Evolutionary conservation across 2,113 vertebrate species (phyloP).

Genomic region (Pantherophis guttatus): DNA sequence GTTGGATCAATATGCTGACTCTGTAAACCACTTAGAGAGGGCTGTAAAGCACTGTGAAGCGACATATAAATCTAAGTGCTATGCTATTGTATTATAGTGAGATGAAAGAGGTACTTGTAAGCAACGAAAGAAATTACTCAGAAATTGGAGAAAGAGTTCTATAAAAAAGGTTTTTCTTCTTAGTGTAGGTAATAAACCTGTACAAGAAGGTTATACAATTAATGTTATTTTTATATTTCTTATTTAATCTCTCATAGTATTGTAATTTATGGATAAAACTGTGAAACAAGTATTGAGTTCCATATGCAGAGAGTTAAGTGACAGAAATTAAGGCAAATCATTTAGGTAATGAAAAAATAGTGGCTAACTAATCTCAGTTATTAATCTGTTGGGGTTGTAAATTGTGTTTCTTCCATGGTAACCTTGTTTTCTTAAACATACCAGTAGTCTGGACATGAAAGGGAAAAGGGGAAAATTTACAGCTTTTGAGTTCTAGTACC

Average conservation of each 20-base stretch:
- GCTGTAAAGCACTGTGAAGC: not conserved
- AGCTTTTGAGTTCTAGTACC: not conserved
- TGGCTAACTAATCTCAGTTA: not conserved
- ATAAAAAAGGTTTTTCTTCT: conserved; percentile 42
- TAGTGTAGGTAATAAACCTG: conserved; percentile 38
- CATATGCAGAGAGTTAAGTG: not conserved
- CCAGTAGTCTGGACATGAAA: not conserved
- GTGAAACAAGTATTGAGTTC: not conserved
- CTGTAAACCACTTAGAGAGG: not conserved
- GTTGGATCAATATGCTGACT: not conserved
- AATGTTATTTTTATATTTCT: not conserved
- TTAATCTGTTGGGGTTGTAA: not conserved
- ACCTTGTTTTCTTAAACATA: not conserved
- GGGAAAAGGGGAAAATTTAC: not conserved
- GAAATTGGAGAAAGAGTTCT: conserved; percentile 15
- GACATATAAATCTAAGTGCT: not conserved
- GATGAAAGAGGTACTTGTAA: not conserved
- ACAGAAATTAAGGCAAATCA: not conserved
- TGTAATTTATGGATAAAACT: conserved; percentile 22
- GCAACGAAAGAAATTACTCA: not conserved
- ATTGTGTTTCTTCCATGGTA: not conserved
- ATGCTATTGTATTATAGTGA: not conserved
- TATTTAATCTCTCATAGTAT: not conserved
- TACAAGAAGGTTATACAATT: not conserved
- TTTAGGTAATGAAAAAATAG: not conserved